phyloP scores from a whole-genome alignment of 2,888 invertebrate genomes.

The Oeneis ivallda region DNA sequence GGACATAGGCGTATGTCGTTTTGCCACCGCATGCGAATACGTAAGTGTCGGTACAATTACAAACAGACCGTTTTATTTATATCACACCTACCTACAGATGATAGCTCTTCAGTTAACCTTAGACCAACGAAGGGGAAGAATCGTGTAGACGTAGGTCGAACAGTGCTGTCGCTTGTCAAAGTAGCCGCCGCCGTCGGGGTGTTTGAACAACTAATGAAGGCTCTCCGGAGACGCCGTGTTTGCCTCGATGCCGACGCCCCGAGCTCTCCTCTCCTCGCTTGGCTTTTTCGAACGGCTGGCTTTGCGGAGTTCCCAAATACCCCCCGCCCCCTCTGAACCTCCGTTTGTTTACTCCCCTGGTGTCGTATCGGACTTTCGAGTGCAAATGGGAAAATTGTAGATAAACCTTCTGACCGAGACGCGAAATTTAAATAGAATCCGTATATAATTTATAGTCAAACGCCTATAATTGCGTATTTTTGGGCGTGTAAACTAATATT shows the following conservation, averaged over 20 bases:
- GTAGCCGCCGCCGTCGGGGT: constrained; percentile 77
- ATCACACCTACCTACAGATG: constrained; percentile 2
- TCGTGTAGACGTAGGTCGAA: constrained; percentile 51
- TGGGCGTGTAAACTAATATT: neutral
- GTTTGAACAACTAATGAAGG: constrained; percentile 81
- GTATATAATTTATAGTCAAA: neutral
- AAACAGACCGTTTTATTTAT: neutral
- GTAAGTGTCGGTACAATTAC: neutral
- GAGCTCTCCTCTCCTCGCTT: constrained; percentile 59
- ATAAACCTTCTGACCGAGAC: constrained; percentile 43
- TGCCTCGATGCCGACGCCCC: constrained; percentile 57
- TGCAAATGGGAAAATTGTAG: constrained; percentile 62
- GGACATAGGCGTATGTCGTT: no score
- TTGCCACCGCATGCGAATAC: no score
- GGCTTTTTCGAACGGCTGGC: constrained; percentile 67
- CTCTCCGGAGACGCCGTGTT: constrained; percentile 76
- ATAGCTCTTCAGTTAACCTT: constrained; percentile 60
- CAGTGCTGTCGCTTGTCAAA: constrained; percentile 74
- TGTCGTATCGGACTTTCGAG: constrained; percentile 66
- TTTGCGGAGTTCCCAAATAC: constrained; percentile 47
- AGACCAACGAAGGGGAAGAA: constrained; percentile 73
- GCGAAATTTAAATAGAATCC: constrained; percentile 29
- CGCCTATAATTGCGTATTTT: neutral
- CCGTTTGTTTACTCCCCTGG: constrained; percentile 60
- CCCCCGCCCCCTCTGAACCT: constrained; percentile 38